Base-by-base conservation (phyloP, 2,113 vertebrate genomes). In the Datnioides undecimradiatus region DNA sequence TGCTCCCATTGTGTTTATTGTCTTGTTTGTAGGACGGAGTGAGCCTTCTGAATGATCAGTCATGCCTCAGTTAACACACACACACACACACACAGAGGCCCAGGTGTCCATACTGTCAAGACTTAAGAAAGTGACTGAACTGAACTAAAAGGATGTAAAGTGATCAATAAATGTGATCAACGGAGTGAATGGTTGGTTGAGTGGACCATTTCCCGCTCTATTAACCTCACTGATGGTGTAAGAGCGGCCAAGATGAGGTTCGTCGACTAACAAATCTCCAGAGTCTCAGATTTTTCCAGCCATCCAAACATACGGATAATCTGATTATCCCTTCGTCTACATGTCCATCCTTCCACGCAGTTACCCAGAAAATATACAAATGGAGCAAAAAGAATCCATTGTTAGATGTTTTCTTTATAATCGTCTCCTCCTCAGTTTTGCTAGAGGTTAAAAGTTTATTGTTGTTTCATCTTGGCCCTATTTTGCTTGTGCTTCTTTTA, bases 151-250 rank as follows among this genome's bases (percentile, higher is more conserved):
- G 40, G 48, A 73, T 72, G 72, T 67, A 55, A 78, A 70, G 43
- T 60, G 62, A 89, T 92, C 85, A 84, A 90, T 90, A 90, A 46
- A 65, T 78, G 79, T 75, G 74, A 91, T 89, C 77, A 77, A 23
- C 54, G 63, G 58, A 71, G 38, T 76, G 48, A 82, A 77, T 64
- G 40, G 58, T 48, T 79, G 73, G 65, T 73, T 80, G 77, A 87
- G 52, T 76, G 40, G 58, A 69, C 75, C 25, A 87, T 90, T 89
- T 90, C 82, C 81, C 11, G 82, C 78, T 79, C 80, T 67, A 91
- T 91, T 82, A 88, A 83, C 74, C 78, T 77, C 63, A 67, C 4
- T 74, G 80, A 90, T 85, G 38, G 59, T 63, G 73, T 63, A 29
- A 78, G 38, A 63, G 45, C 70, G 23, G 48, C 27, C 48, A 51